Percentiles rank a stretch among this genome's conserved stretches.
phyloP scores from a whole-genome alignment of 2,113 vertebrate species.

The Saimiri boliviensis region DNA sequence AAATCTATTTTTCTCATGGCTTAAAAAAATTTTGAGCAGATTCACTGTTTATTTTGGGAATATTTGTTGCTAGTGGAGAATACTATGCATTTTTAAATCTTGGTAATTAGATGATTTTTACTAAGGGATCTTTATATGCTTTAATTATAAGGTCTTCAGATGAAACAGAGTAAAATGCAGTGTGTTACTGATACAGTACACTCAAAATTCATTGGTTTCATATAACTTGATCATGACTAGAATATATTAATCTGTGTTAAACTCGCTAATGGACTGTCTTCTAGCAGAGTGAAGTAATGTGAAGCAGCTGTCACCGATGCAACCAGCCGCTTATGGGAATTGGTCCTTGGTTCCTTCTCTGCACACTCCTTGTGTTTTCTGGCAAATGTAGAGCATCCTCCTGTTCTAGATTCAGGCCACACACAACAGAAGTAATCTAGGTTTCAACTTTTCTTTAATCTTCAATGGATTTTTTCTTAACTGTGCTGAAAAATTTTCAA shows the following conservation, averaged over 20 bases:
- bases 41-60: background rate
- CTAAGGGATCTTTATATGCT: background rate
- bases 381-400: no score
- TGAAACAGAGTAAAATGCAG: background rate
- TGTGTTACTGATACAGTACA: background rate
- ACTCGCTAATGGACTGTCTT: background rate
- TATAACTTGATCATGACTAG: background rate
- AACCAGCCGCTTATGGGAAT: fast-evolving
- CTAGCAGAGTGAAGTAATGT: no score
- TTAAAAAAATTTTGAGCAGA: background rate
- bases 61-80: background rate
- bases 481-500: background rate
- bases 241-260: background rate
- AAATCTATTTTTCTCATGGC: background rate
- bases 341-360: background rate
- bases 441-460: no score
- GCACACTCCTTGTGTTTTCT: no score
- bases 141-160: background rate
- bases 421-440: no score
- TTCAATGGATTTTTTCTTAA: background rate
- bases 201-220: background rate
- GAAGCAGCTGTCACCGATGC: no score
- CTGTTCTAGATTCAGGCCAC: background rate
- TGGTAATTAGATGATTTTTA: background rate
- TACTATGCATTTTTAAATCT: background rate